Evolutionary conservation across 2,888 invertebrate genomes (phyloP).

Genomic region (Pomacea canaliculata): DNA sequence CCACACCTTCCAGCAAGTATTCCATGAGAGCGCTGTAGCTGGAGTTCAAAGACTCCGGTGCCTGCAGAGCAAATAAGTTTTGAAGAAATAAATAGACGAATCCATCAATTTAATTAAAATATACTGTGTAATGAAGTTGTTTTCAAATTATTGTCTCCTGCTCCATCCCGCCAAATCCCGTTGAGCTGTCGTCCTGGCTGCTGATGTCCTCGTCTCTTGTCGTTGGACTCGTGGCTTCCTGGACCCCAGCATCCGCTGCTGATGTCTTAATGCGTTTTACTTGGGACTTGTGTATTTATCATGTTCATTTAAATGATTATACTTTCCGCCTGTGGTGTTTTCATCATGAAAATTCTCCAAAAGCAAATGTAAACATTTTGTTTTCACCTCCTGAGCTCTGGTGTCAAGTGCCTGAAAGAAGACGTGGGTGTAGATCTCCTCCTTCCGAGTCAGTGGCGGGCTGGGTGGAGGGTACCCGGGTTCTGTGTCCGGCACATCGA

Average conservation of each 20-base stretch:
- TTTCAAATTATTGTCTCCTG: not conserved
- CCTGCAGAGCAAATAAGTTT: constrained; percentile 4
- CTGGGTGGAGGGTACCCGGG: constrained; percentile 19
- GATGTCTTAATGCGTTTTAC: too few relatives aligned
- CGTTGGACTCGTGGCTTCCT: too few relatives aligned
- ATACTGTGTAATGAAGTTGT: not conserved
- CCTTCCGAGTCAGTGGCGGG: constrained; percentile 24
- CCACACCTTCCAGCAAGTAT: constrained; percentile 27
- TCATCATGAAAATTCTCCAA: too few relatives aligned
- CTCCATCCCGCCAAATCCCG: too few relatives aligned
- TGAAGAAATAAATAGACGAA: not conserved
- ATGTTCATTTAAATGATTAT: too few relatives aligned
- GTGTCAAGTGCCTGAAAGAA: constrained; percentile 21
- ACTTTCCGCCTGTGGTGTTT: not conserved
- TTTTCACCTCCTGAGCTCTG: constrained; percentile 21
- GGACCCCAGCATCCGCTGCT: too few relatives aligned
- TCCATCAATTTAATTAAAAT: not conserved
- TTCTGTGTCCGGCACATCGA: constrained; percentile 26
- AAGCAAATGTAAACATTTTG: too few relatives aligned
- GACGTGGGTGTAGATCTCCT: constrained; percentile 18
- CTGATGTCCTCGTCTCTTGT: too few relatives aligned
- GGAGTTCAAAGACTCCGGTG: constrained; percentile 15
- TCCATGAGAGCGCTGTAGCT: constrained; percentile 35
- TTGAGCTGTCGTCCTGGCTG: too few relatives aligned
- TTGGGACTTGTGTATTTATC: too few relatives aligned